Conservation (phyloP, 2,797 vertebrate species). For the Sebastes trivittatus region DNA sequence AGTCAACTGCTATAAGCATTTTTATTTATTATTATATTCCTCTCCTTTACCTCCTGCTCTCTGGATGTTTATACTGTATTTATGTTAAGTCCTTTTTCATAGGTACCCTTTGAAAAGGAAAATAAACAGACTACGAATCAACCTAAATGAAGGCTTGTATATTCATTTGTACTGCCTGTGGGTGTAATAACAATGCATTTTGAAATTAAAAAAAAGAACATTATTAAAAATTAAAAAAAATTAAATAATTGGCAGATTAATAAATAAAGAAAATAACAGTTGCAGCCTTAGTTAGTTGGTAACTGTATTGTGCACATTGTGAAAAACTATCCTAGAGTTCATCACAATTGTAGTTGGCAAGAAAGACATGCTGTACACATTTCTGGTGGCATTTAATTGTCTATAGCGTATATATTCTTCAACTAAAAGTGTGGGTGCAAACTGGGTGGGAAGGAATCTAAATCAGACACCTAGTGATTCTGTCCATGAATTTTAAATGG, state of each 20-base stretch:
- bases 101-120: no score
- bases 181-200: no score
- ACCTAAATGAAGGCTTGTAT: no score
- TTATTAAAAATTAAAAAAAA: no score
- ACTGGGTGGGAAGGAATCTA: not conserved
- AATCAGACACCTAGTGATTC: not conserved
- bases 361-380: not conserved
- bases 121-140: no score
- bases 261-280: not conserved
- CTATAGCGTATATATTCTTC: not conserved
- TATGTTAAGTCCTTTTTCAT: no score
- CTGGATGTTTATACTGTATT: no score
- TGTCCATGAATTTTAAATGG: not conserved
- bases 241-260: not conserved
- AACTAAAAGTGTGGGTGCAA: not conserved
- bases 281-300: not conserved
- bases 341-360: not conserved
- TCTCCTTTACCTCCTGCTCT: no score
- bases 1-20: no score
- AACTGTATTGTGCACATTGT: not conserved
- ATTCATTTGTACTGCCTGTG: no score
- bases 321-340: not conserved
- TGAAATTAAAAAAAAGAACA: no score
- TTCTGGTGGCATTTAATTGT: not conserved
- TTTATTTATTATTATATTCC: no score